phyloP scores from a whole-genome alignment of 1,140 invertebrate species.

The Atta texana region DNA sequence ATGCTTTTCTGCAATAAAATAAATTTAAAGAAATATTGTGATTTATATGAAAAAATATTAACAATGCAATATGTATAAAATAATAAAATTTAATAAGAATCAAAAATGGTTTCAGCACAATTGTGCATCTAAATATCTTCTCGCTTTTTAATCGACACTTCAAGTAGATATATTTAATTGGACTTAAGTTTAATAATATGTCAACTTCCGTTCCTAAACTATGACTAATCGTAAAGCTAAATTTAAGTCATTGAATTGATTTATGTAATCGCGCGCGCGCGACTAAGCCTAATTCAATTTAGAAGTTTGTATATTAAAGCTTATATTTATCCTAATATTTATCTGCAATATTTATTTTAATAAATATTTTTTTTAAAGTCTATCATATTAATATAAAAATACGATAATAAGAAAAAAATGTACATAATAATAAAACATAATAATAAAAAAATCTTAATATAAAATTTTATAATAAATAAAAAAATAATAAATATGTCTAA shows the following conservation, averaged over 20 bases:
- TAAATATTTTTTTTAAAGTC: background rate
- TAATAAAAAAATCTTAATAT: background rate
- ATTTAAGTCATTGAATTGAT: slow-evolving; percentile 45
- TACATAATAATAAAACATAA: background rate
- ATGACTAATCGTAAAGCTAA: slow-evolving; percentile 29
- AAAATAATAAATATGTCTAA: background rate
- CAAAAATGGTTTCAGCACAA: background rate
- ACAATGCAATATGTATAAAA: background rate
- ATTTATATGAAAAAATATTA: background rate
- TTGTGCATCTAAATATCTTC: background rate
- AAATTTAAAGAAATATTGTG: background rate
- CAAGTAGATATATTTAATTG: slow-evolving; percentile 11
- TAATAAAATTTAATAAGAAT: background rate
- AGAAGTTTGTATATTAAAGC: background rate
- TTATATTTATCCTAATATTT: slow-evolving; percentile 5
- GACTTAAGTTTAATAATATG: slow-evolving; percentile 35
- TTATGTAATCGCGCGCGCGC: background rate
- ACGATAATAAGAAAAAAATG: background rate
- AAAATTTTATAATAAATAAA: background rate
- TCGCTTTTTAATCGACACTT: slow-evolving; percentile 1
- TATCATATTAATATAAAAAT: background rate
- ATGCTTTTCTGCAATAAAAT: background rate
- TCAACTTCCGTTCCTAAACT: slow-evolving; percentile 37
- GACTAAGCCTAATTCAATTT: slow-evolving; percentile 42
- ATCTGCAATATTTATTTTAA: background rate